A percentile compares a stretch with the other conserved stretches of the same genome.
These are phyloP conservation scores for Dusona sp. DNA, from an alignment of 2,888 invertebrate species.

Conservation along the genomic window DNA sequence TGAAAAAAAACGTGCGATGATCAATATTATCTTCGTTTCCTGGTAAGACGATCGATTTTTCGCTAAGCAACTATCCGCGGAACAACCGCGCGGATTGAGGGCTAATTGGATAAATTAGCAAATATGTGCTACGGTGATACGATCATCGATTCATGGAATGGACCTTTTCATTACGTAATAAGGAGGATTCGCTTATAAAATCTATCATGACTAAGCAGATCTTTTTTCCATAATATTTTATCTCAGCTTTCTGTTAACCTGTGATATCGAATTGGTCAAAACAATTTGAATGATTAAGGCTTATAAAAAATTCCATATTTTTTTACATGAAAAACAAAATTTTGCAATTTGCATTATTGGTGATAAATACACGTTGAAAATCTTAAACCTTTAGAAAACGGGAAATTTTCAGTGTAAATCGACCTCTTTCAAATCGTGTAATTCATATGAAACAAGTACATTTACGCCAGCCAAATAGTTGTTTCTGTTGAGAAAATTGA, in stretches of 20 bases:
- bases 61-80: not conserved
- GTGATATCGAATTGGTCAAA: not conserved
- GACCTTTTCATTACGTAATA: not conserved
- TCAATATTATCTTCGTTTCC: not conserved
- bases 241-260: not conserved
- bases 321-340: not conserved
- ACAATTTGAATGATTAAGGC: not conserved
- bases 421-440: too few relatives aligned
- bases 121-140: too few relatives aligned
- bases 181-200: not conserved
- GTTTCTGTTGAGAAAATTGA: too few relatives aligned
- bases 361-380: too few relatives aligned
- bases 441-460: too few relatives aligned
- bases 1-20: not conserved
- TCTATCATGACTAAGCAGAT: not conserved
- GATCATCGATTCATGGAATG: too few relatives aligned
- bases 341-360: too few relatives aligned
- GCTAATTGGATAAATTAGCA: too few relatives aligned
- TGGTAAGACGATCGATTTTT: not conserved
- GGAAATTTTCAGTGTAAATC: too few relatives aligned
- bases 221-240: not conserved
- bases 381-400: too few relatives aligned
- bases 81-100: slow-evolving; percentile 1
- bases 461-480: too few relatives aligned
- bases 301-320: not conserved